Base-by-base conservation (phyloP, 2,797 vertebrate genomes). In the Coranthus polyacanthus region DNA sequence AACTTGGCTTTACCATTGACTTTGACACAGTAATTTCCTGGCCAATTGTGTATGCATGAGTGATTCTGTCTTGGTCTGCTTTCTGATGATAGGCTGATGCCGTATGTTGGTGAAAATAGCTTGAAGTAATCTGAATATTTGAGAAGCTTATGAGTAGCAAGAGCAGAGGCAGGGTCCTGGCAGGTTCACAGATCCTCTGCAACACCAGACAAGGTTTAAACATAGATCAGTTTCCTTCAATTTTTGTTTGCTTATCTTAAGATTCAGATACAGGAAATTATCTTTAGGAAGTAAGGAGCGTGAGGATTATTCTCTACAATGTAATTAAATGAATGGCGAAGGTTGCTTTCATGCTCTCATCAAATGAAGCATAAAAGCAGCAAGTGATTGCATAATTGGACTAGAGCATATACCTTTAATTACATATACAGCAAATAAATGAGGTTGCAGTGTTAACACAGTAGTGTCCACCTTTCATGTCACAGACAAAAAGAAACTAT, bases 41-140 rank as follows among this genome's bases (percentile, higher is more conserved):
- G 45, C 66, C 74, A 75, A 83, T 85, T 88, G 76, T 67, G 75
- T 85, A 83, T 79, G 78, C 78, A 75, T 83, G 87, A 89, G 51
- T 73, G 78, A 53, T 79, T 85, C 66, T 74, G 64, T 75, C 69
- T 84, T 64, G 68, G 72, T 72, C 74, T 85, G 79, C 73, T 72
- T 82, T 81, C 72, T 75, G 80, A 78, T 84, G 86, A 89, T 81
- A 81, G 67, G 72, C 72, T 60, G 59, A 72, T 69, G 81, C 44
- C 11, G 42, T 55, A 68, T 78, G 84, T 78, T 83, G 59, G 65
- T 53, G 68, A 73, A 90, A 86, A 89, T 82, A 79, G 80, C 85
- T 92, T 68, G 43, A 83, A 86, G 81, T 87, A 79, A 83, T 88
- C 68, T 67, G 80, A 87, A 80, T 81, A 75, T 89, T 66, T 75